Conservation (phyloP, 2,113 vertebrate species). For the Barbus barbus region DNA sequence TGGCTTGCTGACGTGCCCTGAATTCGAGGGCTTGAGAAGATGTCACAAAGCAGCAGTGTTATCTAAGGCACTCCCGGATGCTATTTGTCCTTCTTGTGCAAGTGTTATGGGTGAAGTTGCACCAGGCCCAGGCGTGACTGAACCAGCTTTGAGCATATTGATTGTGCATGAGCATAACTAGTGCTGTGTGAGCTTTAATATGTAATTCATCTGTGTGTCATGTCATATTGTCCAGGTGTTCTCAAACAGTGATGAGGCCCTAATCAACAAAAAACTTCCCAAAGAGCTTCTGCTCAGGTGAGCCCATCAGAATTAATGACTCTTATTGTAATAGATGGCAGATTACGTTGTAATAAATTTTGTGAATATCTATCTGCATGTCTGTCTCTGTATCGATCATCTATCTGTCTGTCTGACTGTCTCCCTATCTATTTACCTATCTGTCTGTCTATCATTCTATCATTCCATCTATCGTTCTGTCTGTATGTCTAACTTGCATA, state of each 20-base stretch:
- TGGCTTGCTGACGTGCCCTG: conserved; percentile 19
- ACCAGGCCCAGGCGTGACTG: background rate
- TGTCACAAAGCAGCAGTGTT: conserved; percentile 2
- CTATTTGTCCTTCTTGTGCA: background rate
- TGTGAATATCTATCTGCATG: background rate
- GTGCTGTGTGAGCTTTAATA: conserved; percentile 11
- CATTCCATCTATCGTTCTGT: background rate
- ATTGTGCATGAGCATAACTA: background rate
- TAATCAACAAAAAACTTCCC: conserved; percentile 96
- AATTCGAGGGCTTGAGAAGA: conserved; percentile 20
- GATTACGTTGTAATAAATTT: background rate
- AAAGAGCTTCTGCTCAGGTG: conserved; percentile 97
- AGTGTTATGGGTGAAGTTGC: conserved; percentile 3
- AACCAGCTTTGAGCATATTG: background rate
- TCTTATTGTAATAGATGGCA: background rate
- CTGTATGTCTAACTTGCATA: background rate
- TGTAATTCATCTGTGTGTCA: conserved; percentile 60
- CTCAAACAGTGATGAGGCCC: conserved; percentile 93
- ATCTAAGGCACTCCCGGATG: background rate
- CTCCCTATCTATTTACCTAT: background rate
- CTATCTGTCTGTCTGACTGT: background rate
- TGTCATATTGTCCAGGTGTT: conserved; percentile 79
- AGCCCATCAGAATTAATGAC: conserved; percentile 34
- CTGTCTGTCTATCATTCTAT: background rate
- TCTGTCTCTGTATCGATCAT: background rate